A percentile compares a stretch with the other conserved stretches of the same genome.
phyloP scores from a whole-genome alignment of 1,140 invertebrate genomes.

The Neodiprion fabricii region DNA sequence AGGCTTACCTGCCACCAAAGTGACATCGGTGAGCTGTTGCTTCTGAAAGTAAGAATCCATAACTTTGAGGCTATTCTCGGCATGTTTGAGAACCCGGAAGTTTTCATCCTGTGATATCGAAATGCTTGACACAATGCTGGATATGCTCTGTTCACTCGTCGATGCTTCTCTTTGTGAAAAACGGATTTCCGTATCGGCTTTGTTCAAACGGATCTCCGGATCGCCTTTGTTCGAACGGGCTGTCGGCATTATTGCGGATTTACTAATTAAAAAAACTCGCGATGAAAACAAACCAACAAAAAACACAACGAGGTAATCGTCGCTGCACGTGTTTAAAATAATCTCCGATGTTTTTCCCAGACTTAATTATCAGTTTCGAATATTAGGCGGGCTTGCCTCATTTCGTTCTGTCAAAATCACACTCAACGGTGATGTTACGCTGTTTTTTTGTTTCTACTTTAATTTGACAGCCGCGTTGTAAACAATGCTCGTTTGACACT shows the following conservation, averaged over 20 bases:
- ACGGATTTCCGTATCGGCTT: constrained; percentile 38
- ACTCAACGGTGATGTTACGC: too few species aligned
- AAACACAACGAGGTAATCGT: too few species aligned
- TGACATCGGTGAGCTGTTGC: constrained; percentile 81
- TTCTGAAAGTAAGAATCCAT: constrained; percentile 84
- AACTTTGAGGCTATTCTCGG: constrained; percentile 78
- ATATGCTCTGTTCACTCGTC: constrained; percentile 57
- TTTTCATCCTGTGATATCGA: constrained; percentile 72
- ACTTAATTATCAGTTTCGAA: too few species aligned
- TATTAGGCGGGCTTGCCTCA: too few species aligned
- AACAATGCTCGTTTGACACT: too few species aligned
- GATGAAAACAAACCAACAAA: background rate
- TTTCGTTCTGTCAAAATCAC: too few species aligned
- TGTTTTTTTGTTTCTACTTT: too few species aligned
- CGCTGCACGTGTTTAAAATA: too few species aligned
- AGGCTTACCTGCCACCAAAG: constrained; percentile 71
- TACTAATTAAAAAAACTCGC: background rate
- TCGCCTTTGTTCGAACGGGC: background rate
- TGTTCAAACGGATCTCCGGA: constrained; percentile 16
- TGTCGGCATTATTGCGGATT: background rate
- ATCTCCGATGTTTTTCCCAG: too few species aligned
- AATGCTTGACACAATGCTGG: constrained; percentile 49
- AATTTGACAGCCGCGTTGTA: too few species aligned
- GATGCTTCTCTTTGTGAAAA: constrained; percentile 45
- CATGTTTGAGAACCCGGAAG: constrained; percentile 80